phyloP scores from a whole-genome alignment of 2,888 invertebrate species.

The Mylabris sibirica region DNA sequence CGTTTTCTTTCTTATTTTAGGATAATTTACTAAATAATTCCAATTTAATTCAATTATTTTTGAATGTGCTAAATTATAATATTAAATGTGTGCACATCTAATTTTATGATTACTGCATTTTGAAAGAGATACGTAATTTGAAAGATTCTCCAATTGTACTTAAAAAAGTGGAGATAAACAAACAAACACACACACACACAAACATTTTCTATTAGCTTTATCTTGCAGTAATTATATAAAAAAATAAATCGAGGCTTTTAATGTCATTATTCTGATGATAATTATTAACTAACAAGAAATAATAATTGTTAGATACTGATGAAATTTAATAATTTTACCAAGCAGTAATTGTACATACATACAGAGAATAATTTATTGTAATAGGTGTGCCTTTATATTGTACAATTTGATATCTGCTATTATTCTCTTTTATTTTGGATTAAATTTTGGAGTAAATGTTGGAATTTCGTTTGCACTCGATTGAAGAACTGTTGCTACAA shows the following conservation, averaged over 20 bases:
- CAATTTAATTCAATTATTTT: too few species aligned
- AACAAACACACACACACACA: too few species aligned
- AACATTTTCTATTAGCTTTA: conserved; percentile 22
- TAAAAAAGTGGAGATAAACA: conserved; percentile 16
- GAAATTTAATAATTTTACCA: conserved; percentile 30
- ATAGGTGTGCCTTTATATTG: conserved; percentile 61
- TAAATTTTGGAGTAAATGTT: neutral
- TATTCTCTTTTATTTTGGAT: conserved; percentile 27
- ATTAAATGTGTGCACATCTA: neutral
- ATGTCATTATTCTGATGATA: conserved; percentile 30
- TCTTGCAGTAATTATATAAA: conserved; percentile 15
- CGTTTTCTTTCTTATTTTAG: conserved; percentile 6
- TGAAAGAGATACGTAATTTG: neutral
- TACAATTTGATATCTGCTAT: conserved; percentile 52
- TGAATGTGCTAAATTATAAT: neutral
- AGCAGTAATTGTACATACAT: conserved; percentile 37
- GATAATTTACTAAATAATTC: conserved; percentile 1
- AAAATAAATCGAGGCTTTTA: conserved; percentile 32
- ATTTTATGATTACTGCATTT: neutral
- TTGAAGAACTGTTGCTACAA: neutral
- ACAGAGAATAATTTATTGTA: conserved; percentile 50
- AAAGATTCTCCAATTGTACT: conserved; percentile 20
- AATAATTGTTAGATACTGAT: conserved; percentile 26
- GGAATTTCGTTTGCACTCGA: conserved; percentile 9
- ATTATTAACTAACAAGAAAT: conserved; percentile 18